Base-by-base conservation (phyloP, 2,888 invertebrate species). In the Cryptosula pallasiana region DNA sequence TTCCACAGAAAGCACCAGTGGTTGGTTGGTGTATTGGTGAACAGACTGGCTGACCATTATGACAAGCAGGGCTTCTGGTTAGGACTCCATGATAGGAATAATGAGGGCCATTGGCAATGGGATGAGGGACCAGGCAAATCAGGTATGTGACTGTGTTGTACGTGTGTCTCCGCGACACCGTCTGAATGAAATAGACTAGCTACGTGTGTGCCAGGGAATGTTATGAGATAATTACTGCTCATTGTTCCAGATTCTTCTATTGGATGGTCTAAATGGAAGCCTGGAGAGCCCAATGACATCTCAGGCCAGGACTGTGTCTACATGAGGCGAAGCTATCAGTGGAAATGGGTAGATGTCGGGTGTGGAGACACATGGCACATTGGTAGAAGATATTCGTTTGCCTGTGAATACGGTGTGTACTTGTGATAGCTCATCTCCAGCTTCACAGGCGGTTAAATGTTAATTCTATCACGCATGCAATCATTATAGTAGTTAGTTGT, bases 401-500 rank as follows among this genome's bases (percentile, higher is more conserved):
- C 63, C n/a, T 63, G 63, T 63, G 32, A 63, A n/a, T 27, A 63
- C n/a, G 27, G 63, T 63, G n/a, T n/a, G n/a, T n/a, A n/a, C n/a
- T n/a, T n/a, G n/a, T n/a, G n/a, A n/a, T n/a, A n/a, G n/a, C n/a
- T n/a, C n/a, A n/a, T n/a, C n/a, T n/a, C n/a, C n/a, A n/a, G n/a
- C n/a, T n/a, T n/a, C n/a, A n/a, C n/a, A n/a, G n/a, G n/a, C n/a
- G n/a, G n/a, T n/a, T n/a, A n/a, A n/a, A n/a, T n/a, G n/a, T n/a
- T n/a, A n/a, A n/a, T n/a, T n/a, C n/a, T n/a, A n/a, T n/a, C n/a
- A n/a, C n/a, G n/a, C n/a, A n/a, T n/a, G n/a, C n/a, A n/a, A n/a
- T n/a, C n/a, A n/a, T n/a, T n/a, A n/a, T n/a, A n/a, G n/a, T n/a
- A n/a, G n/a, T n/a, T n/a, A n/a, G n/a, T n/a, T n/a, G n/a, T n/a